Evolutionary conservation across 1,140 invertebrate species (phyloP), one percentile per base, ranked within the genome.

Genomic region (Drosophila orosa): DNA sequence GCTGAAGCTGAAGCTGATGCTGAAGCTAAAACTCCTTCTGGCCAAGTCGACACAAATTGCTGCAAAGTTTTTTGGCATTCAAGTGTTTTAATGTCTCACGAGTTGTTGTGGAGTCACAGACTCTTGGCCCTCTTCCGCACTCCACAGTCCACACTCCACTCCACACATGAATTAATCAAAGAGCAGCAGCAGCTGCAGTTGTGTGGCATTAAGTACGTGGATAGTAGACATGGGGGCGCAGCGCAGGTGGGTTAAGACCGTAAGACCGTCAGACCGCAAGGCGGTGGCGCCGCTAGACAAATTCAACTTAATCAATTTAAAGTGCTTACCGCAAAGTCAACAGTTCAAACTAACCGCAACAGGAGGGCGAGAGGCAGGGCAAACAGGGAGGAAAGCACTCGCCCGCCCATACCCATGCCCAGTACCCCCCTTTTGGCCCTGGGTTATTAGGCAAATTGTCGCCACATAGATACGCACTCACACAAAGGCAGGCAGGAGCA

Each of bases 241-340:
- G 45, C 54, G 48, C 42, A 50, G 45, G 37, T 37, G 44, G 59
- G 47, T 27, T 37, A 27, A 74, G 61, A 71, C 31, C 29, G 31
- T 35, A 22, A 74, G 75, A 78, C n/a, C 37, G 7, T 17, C 2
- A 66, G 71, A 73, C 75, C 75, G 50, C 73, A 72, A 60, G 48
- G 72, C 73, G 60, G 61, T 71, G 63, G 60, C 67, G 74, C 59
- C 74, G 66, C 84, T 87, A 79, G 83, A 87, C 83, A 89, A 86
- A 86, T 87, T 89, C 76, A 86, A 87, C 83, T 86, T 86, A 86
- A 86, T 86, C 84, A 86, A 86, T 89, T 86, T 86, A 86, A 86
- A 86, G 84, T 89, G 84, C 84, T 79, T 52, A 79, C 83, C 83
- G 60, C 83, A 86, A 83, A 87, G 83, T 86, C 83, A 86, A 86